phyloP scores from a whole-genome alignment of 2,888 invertebrate species.

The Caprella mutica region DNA sequence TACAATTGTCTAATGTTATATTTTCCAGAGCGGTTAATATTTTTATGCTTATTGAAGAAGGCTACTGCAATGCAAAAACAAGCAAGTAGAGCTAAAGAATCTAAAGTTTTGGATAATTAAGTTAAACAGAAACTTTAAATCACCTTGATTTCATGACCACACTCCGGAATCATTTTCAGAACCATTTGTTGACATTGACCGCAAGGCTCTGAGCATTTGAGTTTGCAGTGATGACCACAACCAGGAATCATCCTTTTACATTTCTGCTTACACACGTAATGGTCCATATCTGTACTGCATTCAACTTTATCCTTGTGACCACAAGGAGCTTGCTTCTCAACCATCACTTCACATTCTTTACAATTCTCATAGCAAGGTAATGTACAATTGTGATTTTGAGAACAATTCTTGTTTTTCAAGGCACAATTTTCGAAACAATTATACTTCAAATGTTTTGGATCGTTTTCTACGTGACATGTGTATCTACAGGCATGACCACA shows the following conservation, averaged over 20 bases:
- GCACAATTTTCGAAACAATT: slow-evolving; percentile 25
- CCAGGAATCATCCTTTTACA: slow-evolving; percentile 38
- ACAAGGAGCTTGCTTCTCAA: slow-evolving; percentile 40
- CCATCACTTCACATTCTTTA: slow-evolving; percentile 16
- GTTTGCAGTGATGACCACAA: slow-evolving; percentile 36
- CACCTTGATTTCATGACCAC: slow-evolving; percentile 36
- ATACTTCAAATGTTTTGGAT: slow-evolving; percentile 49
- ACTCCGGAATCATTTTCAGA: slow-evolving; percentile 34
- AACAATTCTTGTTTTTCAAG: slow-evolving; percentile 36
- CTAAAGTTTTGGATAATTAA: too few species aligned
- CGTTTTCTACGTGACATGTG: slow-evolving; percentile 49
- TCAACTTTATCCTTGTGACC: slow-evolving; percentile 46
- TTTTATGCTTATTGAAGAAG: too few species aligned
- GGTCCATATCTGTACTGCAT: slow-evolving; percentile 37
- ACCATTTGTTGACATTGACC: slow-evolving; percentile 37
- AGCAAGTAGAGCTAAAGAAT: too few species aligned
- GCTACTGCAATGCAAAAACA: too few species aligned
- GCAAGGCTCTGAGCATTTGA: slow-evolving; percentile 36
- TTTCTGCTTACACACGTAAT: slow-evolving; percentile 8
- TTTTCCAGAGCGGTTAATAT: too few species aligned
- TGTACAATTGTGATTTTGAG: slow-evolving; percentile 14
- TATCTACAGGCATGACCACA: slow-evolving; percentile 54
- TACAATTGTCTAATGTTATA: too few species aligned
- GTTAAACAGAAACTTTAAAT: too few species aligned
- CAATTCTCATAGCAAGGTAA: slow-evolving; percentile 46